Base-by-base conservation (phyloP, 2,888 invertebrate genomes). In the Brachycybe producta region DNA sequence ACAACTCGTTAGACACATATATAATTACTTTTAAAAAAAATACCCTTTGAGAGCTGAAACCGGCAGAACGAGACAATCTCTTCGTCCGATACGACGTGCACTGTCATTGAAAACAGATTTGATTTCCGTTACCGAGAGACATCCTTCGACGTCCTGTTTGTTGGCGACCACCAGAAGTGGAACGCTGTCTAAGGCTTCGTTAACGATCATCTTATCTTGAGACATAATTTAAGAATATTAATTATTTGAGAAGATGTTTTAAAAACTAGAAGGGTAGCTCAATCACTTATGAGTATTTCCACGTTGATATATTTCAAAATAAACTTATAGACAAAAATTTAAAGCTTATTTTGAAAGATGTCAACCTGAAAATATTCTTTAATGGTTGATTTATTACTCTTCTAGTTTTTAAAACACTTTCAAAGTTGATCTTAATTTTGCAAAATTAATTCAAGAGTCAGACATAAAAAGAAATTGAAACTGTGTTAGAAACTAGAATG, bases 51-150 rank as follows among this genome's bases (percentile, higher is more conserved):
- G 72, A 26, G 95, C 95, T 4, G 94, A 94, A 11, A 87, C 84
- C 0, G 91, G 90, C 82, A 92, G 86, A n/a, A 92, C 84, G 77
- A 91, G 84, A 63, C 90, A 91, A 65, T 95, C 94, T 60, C 95
- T 58, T 35, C 66, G 62, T 5, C 95, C 95, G 58, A 95, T 91
- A 43, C 88, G 74, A 63, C 87, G 84, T 1, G 86, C 84, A 63
- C 84, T 86, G 67, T 88, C 83, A 69, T 91, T 90, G 65, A 95
- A 95, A 61, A 91, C 86, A 4, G 90, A 87, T 66, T 92, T 94
- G 7, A 97, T 90, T 61, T 92, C 91, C 58, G 87, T 76, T 7
- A 94, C 91, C 23, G 88, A 88, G 84, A 95, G 87, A 61, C 91
- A 91, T 65, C 90, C 92, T 38, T 84, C 84, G 69, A 97, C 79